phyloP scores from a whole-genome alignment of 2,888 invertebrate genomes.

The Cephus runcator region DNA sequence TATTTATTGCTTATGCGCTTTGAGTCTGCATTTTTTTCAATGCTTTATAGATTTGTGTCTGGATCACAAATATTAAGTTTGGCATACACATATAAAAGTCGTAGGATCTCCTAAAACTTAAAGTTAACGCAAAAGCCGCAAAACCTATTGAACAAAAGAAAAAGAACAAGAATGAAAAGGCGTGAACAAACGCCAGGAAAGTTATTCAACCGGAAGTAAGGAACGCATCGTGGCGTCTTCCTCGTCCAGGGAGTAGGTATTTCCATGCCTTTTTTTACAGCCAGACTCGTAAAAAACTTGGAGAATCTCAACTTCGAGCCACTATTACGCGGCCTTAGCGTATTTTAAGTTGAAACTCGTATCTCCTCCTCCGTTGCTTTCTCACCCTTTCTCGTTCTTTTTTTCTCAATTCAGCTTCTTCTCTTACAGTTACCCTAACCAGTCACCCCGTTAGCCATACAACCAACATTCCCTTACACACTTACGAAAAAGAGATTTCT shows the following conservation, averaged over 20 bases:
- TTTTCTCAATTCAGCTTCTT: no score
- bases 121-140: no score
- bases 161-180: no score
- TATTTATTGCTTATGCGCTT: no score
- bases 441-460: background rate
- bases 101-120: no score
- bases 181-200: background rate
- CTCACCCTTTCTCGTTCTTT: background rate
- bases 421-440: no score
- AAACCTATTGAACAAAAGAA: no score
- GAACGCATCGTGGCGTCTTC: background rate
- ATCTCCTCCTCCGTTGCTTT: conserved; percentile 5
- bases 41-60: no score
- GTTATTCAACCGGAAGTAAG: conserved; percentile 1
- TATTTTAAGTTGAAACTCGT: conserved; percentile 16
- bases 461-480: background rate
- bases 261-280: background rate
- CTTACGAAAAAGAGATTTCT: background rate
- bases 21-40: no score
- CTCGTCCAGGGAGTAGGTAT: no score
- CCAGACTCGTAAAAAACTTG: conserved; percentile 18
- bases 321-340: conserved; percentile 13
- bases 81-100: no score
- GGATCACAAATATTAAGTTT: no score
- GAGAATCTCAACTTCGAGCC: conserved; percentile 11